Base-by-base conservation (phyloP, 2,797 vertebrate genomes). In the Hyperoplus lanceolatus region DNA sequence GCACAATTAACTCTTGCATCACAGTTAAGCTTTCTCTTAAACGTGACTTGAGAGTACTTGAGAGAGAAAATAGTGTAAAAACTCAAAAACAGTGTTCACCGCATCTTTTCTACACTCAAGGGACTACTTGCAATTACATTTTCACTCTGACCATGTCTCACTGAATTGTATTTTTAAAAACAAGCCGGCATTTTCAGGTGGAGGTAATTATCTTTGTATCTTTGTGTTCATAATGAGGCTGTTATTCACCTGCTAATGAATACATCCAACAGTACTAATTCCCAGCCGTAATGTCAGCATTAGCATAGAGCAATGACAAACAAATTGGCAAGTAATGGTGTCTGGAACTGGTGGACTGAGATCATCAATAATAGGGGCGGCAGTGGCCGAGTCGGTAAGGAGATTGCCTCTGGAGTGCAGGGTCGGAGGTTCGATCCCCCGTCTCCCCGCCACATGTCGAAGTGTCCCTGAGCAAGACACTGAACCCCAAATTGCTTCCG, bases 211-310 rank as follows among this genome's bases (percentile, higher is more conserved):
- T 81, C 70, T 67, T 61, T 79, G 18, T 50, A 29, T 29, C 29
- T 29, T 29, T 69, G 10, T 38, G 13, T 83, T 87, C 57, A 69
- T 60, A 55, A 55, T 45, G 45, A 16, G 41, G 38, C 59, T 73
- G 60, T 65, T 62, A 75, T 80, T 86, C 51, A 73, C 81, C 11
- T 61, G 36, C 42, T 77, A 77, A 79, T 72, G 67, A 90, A 73
- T 51, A 14, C 50, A 76, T 68, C 54, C 53, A 64, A 29, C 42
- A 68, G 6, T 45, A 83, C 55, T 80, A 66, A 86, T 86, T 62
- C 68, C 10, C 45, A 45, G 70, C 29, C 58, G 36, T 78, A 89
- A 87, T 90, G 83, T 86, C 87, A 79, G 66, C 49, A 90, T 88
- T 87, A 79, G 75, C 80, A 87, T 88, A 80, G 51, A 61, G 68